Percentiles rank a stretch among this genome's conserved stretches.
These are phyloP conservation scores for Reinhardtius hippoglossoides DNA, from an alignment of 2,113 vertebrate species.

Conservation along the genomic window DNA sequence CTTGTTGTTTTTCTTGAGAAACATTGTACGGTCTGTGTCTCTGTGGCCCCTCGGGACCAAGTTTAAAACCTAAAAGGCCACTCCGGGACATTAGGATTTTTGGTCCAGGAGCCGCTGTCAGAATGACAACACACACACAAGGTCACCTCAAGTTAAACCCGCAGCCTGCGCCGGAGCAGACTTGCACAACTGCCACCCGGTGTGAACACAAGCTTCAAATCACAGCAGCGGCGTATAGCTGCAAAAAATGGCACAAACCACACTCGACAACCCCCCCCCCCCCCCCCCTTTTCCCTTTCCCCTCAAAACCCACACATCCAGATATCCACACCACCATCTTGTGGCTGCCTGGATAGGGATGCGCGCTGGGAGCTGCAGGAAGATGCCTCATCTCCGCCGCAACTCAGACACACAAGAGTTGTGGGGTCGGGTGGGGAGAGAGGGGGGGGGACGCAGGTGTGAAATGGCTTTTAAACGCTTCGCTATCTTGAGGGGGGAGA, in stretches of 20 bases:
- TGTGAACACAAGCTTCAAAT: constrained; percentile 27
- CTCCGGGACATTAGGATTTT: no score
- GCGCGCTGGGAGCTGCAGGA: constrained; percentile 18
- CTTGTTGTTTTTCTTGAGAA: background rate
- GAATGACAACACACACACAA: constrained; percentile 18
- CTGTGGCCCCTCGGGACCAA: no score
- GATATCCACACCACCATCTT: constrained; percentile 79
- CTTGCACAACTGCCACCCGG: constrained; percentile 23
- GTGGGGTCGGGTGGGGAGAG: background rate
- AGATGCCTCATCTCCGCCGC: constrained; percentile 27
- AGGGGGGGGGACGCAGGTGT: constrained; percentile 5
- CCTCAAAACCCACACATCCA: constrained; percentile 33
- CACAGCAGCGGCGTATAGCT: constrained; percentile 25
- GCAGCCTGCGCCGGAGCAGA: background rate
- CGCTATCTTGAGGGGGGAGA: background rate
- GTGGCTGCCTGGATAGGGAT: constrained; percentile 62
- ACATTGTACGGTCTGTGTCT: background rate
- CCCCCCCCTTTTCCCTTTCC: background rate
- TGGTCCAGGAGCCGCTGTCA: no score
- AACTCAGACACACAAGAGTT: constrained; percentile 28
- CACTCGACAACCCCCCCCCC: background rate
- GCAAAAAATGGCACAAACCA: constrained; percentile 17
- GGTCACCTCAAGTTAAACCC: constrained; percentile 33
- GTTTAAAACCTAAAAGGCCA: no score
- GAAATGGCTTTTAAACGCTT: constrained; percentile 24